Percentiles rank a stretch among this genome's conserved stretches.
Conservation (phyloP, 2,797 vertebrate species). For the Coregonus sp. region DNA sequence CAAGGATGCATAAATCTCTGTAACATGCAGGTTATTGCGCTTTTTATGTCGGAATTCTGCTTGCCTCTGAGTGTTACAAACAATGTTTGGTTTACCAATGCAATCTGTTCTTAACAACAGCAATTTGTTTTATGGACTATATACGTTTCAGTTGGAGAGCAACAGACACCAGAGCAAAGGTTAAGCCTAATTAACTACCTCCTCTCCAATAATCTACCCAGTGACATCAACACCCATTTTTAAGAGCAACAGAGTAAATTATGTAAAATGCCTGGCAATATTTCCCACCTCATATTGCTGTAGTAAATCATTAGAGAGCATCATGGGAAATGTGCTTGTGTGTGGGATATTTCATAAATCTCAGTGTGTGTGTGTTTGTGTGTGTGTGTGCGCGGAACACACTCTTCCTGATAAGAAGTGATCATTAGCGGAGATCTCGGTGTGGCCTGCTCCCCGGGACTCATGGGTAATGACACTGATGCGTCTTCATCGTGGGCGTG, state of each 20-base stretch:
- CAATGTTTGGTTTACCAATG: conserved; percentile 77
- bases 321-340: conserved; percentile 59
- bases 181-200: conserved; percentile 64
- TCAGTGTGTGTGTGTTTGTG: conserved; percentile 37
- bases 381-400: not conserved
- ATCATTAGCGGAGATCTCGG: conserved; percentile 41
- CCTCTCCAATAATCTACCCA: conserved; percentile 69
- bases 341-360: conserved; percentile 66
- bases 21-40: conserved; percentile 74
- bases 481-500: conserved; percentile 34
- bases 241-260: conserved; percentile 67
- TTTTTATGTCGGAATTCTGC: conserved; percentile 77
- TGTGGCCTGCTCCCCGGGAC: conserved; percentile 17
- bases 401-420: conserved; percentile 12
- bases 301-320: conserved; percentile 73
- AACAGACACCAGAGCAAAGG: conserved; percentile 51
- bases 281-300: conserved; percentile 71
- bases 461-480: conserved; percentile 43
- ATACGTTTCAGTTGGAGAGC: conserved; percentile 58
- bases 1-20: conserved; percentile 73
- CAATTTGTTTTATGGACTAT: conserved; percentile 79
- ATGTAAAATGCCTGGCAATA: conserved; percentile 70
- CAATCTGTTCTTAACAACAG: conserved; percentile 78
- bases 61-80: conserved; percentile 71
- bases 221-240: conserved; percentile 68